Evolutionary conservation across 1,140 invertebrate genomes (phyloP).

Genomic region (Ips nitidus): DNA sequence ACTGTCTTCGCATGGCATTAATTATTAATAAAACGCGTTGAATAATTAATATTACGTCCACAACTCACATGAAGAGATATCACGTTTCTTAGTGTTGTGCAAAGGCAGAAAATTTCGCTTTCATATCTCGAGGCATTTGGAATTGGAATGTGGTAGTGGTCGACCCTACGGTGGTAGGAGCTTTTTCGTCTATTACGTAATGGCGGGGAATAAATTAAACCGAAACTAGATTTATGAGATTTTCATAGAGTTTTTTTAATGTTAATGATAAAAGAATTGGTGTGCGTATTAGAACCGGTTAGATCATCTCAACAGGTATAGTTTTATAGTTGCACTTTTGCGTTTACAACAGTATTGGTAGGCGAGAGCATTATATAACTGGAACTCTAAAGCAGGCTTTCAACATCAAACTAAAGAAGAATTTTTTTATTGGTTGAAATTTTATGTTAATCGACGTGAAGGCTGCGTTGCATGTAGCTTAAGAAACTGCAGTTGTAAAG

Average conservation of each 20-base stretch:
- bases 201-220: constrained; percentile 18
- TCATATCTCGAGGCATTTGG: constrained; percentile 39
- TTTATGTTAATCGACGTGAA: no score
- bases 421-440: no score
- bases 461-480: no score
- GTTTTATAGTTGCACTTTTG: no score
- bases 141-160: constrained; percentile 35
- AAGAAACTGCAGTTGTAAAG: no score
- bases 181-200: constrained; percentile 27
- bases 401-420: no score
- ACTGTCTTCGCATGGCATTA: no score
- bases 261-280: background rate
- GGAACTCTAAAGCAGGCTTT: no score
- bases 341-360: no score
- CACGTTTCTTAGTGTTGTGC: constrained; percentile 29
- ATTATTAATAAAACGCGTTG: background rate
- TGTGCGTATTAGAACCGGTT: background rate
- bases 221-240: constrained; percentile 11
- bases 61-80: constrained; percentile 19
- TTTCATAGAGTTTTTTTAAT: background rate
- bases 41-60: constrained; percentile 13
- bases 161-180: constrained; percentile 12
- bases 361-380: no score
- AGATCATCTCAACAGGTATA: background rate
- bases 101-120: constrained; percentile 41